Evolutionary conservation across 1,140 invertebrate species (phyloP), one percentile per base, ranked within the genome.

Genomic region (Drosophila pallidifrons): DNA sequence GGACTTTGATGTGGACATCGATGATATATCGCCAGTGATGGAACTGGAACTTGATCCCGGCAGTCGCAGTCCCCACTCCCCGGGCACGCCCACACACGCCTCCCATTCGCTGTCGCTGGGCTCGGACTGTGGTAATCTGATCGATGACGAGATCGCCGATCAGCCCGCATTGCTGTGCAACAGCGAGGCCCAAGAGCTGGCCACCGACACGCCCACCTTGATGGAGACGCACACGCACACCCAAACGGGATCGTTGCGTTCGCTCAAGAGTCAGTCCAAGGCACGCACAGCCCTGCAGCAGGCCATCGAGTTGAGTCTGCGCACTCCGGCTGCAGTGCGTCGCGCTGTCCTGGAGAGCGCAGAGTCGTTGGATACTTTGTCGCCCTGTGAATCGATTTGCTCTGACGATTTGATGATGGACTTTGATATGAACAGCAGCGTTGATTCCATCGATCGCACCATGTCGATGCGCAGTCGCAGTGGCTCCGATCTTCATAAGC

Each of bases 101-200:
- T 96, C 96, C 0, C 96, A 96, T 69, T 97, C 96, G 0, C 91
- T 96, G 1, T 96, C 96, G 0, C 94, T 96, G 61, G 85, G 83
- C 0, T 95, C 94, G 4, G 94, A 95, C 68, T 95, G 95, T 51
- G 95, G 95, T 45, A 94, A 96, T 63, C 95, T 97, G 46, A 96
- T 97, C 71, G 97, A 98, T 85, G 97, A 98, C 81, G 97, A 98
- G 92, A 98, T 98, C 52, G 96, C 96, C 8, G 97, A 98, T 93
- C 97, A 98, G 90, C 97, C 97, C 7, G 97, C 95, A 0, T 92
- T 98, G 55, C 94, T 96, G 1, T 97, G 97, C 87, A 94, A 96
- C 85, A 91, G 81, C 11, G 91, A 92, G 47, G 78, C 86, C 1
- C 81, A 79, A 13, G 89, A 91, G 28, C 10, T 60, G 16, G 79